A percentile compares a stretch with the other conserved stretches of the same genome.
Evolutionary conservation across 2,888 invertebrate genomes (phyloP).

Genomic region (Lysandra bellargus): DNA sequence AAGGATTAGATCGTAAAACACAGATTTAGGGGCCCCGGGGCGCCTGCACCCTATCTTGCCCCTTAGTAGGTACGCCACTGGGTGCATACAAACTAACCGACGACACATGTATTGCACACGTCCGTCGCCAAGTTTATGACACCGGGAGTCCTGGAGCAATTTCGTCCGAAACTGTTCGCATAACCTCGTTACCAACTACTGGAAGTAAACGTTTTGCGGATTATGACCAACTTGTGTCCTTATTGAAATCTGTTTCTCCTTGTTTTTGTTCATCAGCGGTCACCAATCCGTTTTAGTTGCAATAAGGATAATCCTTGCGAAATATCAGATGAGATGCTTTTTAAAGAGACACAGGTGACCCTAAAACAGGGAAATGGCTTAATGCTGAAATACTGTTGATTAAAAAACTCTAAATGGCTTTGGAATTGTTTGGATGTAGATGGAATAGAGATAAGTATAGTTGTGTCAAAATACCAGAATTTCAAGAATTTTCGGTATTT

Average conservation of each 20-base stretch:
- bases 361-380: background rate
- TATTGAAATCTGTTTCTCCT: slow-evolving; percentile 61
- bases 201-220: slow-evolving; percentile 68
- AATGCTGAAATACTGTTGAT: no score
- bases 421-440: no score
- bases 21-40: background rate
- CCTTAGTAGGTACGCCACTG: background rate
- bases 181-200: slow-evolving; percentile 72
- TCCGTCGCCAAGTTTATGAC: slow-evolving; percentile 70
- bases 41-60: background rate
- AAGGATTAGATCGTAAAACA: no score
- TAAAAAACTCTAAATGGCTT: no score
- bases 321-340: background rate
- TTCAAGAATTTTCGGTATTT: no score
- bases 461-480: no score
- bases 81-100: slow-evolving; percentile 52
- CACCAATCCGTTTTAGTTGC: background rate
- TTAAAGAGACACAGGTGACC: background rate
- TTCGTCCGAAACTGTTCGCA: slow-evolving; percentile 68
- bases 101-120: slow-evolving; percentile 64
- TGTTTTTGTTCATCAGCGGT: slow-evolving; percentile 36
- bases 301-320: background rate
- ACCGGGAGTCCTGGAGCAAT: slow-evolving; percentile 69
- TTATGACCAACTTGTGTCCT: slow-evolving; percentile 65
- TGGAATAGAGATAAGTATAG: no score